Evolutionary conservation across 2,113 vertebrate species (phyloP), one percentile per base, ranked within the genome.

Genomic region (Corythoichthys haematopterus): DNA sequence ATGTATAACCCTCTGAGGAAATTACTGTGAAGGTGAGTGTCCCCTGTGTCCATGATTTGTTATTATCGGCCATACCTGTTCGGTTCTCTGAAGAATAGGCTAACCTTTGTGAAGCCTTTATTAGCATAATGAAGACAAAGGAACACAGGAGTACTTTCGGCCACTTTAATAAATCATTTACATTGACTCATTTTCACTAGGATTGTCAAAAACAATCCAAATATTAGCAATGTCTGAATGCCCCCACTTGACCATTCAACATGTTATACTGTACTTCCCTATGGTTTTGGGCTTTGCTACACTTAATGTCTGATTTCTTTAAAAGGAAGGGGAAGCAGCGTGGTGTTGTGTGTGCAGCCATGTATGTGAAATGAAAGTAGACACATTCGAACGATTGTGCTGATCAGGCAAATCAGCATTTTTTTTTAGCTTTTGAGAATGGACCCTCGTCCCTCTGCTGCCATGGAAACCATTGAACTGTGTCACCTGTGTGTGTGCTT

Each of bases 381-480:
- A 68, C 45, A 52, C 20, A 71, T 68, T 77, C 50, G 47, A 48
- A 63, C n/a, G n/a, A 20, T 69, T 75, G 61, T 76, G 71, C 60
- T 72, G 63, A 68, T 72, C 70, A 53, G 36, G 40, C 66, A 79
- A 81, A 75, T 73, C 66, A 69, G 57, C 74, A 72, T 72, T 67
- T 69, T 72, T 79, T 2, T 51, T 51, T n/a, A 56, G 3, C 76
- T 70, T 56, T 48, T 78, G 58, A 68, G 66, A 80, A 70, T 65
- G 63, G 56, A 72, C 70, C 53, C 63, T 67, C 64, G 56, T 68
- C 46, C 59, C 58, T 52, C 46, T 67, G 72, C 68, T 83, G 65
- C 70, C 72, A 80, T 85, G 74, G 81, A 66, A 81, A 83, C 84
- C 57, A 38, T 47, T 79, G 80, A 81, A 77, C 79, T 75, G 59